Conservation (phyloP, 2,113 vertebrate species). For the Ciconia boyciana region DNA sequence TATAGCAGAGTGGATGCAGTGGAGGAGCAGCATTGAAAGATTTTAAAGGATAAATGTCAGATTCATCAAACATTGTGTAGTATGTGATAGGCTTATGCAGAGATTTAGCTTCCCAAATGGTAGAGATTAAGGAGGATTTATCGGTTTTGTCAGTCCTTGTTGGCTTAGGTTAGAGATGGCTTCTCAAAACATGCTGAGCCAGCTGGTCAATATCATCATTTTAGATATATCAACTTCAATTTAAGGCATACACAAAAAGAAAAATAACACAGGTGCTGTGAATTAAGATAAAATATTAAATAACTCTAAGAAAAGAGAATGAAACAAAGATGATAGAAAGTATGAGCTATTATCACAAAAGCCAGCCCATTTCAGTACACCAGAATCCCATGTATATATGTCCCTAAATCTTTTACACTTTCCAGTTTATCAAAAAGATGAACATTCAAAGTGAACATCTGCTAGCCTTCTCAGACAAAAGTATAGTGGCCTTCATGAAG, state of each 20-base stretch:
- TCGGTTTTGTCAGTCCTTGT: not conserved
- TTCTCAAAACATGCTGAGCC: not conserved
- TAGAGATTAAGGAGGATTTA: constrained; percentile 32
- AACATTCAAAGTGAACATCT: not conserved
- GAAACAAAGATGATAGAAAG: not conserved
- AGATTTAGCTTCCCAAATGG: not conserved
- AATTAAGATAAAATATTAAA: not conserved
- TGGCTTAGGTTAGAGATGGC: not conserved
- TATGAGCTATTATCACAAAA: not conserved
- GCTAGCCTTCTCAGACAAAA: not conserved
- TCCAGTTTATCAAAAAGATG: not conserved
- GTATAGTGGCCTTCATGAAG: not conserved
- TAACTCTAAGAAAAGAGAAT: not conserved
- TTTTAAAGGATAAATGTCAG: constrained; percentile 35
- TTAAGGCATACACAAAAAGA: not conserved
- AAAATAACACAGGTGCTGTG: not conserved
- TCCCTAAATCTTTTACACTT: not conserved
- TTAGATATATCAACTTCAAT: not conserved
- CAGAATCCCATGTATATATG: not conserved
- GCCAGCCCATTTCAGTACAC: not conserved
- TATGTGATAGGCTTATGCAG: not conserved
- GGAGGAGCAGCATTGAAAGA: not conserved
- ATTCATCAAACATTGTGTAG: not conserved
- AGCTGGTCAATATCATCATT: not conserved
- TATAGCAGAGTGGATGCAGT: not conserved